Conservation (phyloP, 1,140 invertebrate genomes). For the Brachionus angularis region DNA sequence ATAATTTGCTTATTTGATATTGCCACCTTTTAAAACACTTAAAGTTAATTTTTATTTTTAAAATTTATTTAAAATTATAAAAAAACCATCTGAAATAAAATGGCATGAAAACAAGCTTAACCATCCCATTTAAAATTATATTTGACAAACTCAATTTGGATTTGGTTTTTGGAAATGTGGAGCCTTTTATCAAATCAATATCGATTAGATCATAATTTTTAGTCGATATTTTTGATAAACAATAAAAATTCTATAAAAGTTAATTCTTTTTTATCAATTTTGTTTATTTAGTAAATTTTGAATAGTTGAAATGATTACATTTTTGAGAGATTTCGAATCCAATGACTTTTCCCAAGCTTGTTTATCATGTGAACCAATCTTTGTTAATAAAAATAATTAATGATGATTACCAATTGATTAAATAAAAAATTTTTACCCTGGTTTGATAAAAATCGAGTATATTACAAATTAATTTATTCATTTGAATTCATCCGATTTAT, state of each 20-base stretch:
- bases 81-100: slow-evolving; percentile 24
- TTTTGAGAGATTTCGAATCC: not conserved
- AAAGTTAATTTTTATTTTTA: not conserved
- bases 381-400: not conserved
- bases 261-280: not conserved
- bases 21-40: slow-evolving; percentile 21
- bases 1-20: slow-evolving; percentile 10
- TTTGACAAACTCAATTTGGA: slow-evolving; percentile 27
- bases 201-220: slow-evolving; percentile 35
- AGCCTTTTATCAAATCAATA: slow-evolving; percentile 36
- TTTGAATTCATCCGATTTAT: not conserved
- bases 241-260: slow-evolving; percentile 4
- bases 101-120: slow-evolving; percentile 18
- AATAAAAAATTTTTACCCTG: not conserved
- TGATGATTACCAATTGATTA: not conserved
- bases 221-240: not conserved
- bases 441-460: slow-evolving; percentile 23
- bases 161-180: slow-evolving; percentile 34
- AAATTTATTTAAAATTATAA: not conserved
- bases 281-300: not conserved
- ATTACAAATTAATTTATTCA: not conserved
- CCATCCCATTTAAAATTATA: slow-evolving; percentile 29
- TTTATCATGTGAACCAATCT: slow-evolving; percentile 34
- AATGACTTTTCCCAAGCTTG: slow-evolving; percentile 31
- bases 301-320: not conserved